Evolutionary conservation across 2,888 invertebrate genomes (phyloP), one percentile per base, ranked within the genome.

Genomic region (Epirrhoe tristata): DNA sequence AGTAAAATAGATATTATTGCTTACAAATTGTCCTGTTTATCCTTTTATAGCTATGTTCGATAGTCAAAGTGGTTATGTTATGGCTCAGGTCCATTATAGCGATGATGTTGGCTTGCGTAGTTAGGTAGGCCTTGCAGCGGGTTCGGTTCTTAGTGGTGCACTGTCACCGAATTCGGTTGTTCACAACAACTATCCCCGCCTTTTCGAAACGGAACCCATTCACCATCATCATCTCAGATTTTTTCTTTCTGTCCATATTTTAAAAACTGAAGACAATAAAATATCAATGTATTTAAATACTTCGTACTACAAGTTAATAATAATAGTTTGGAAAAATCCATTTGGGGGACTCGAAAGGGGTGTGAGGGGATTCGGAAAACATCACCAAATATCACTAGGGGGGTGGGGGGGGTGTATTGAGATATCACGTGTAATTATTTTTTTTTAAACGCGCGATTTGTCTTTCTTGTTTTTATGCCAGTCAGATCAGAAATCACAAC

Each of bases 61-160:
- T 39, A 39, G 8, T 39, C 36, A 10, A 1, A 39, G 8, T 66
- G 69, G 58, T 58, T 69, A n/a, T 66, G 66, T n/a, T n/a, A n/a
- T n/a, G n/a, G 1, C 0, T n/a, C n/a, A 65, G 57, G 43, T n/a
- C 39, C 14, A 5, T 32, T 17, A 46, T 51, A 16, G 69, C 39
- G 14, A 74, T 53, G 1, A 43, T 14, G 0, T 65, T 63, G 14
- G 65, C 56, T 0, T 66, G 6, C 6, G 74, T 75, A 12, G 61
- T 72, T 39, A 75, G 63, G 52, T 32, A 62, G 0, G 75, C 75
- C 43, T 63, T 72, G 31, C 76, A 77, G 51, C 66, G 66, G 6
- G 61, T 69, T 6, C 63, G 32, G 8, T 34, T 68, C 46, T 73
- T 73, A 10, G 60, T 67, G 7, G 62, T 65, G 32, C 67, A 71